Base-by-base conservation (phyloP, 2,888 invertebrate species). In the Cheilosia scutellata region DNA sequence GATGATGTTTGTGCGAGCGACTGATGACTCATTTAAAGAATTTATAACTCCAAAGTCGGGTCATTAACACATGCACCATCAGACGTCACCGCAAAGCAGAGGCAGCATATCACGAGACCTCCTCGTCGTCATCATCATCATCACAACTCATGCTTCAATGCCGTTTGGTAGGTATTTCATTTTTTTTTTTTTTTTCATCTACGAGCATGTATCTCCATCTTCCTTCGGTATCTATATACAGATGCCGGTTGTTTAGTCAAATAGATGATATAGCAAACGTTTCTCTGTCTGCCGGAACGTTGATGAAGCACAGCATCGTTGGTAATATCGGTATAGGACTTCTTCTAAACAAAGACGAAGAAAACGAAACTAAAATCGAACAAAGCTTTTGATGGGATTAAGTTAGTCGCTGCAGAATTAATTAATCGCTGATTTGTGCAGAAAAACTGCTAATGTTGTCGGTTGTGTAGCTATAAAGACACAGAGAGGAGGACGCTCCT, bases 1-100 rank as follows among this genome's bases (percentile, higher is more conserved):
- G 49, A 63, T 33, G 57, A 57, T 58, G 51, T 40, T n/a, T 77
- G 62, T 65, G 71, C 9, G 51, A 27, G 25, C 29, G 6, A 72
- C 11, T 71, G 65, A 58, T 83, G 77, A 83, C 20, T 83, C 77
- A 83, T 40, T 83, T 72, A 33, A 83, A 66, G 66, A 77, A 66
- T 83, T 68, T 72, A 62, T 68, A 40, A 49, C 40, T 77, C 55
- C 31, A 62, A 40, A 72, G 77, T 49, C 77, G 27, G 82, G 82
- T 83, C 82, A 78, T 83, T 83, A 83, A 83, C 82, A 83, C 82
- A 74, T 77, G 77, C 62, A 62, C 62, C 65, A 62, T 42, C 68
- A 68, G 62, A 33, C 62, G 77, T 68, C 66, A 66, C 65, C 51
- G 31, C 60, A 76, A 47, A 37, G 55, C 42, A 62, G 49, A 13